Evolutionary conservation across 2,797 vertebrate species (phyloP).

Genomic region (Coccyzus lansbergi): DNA sequence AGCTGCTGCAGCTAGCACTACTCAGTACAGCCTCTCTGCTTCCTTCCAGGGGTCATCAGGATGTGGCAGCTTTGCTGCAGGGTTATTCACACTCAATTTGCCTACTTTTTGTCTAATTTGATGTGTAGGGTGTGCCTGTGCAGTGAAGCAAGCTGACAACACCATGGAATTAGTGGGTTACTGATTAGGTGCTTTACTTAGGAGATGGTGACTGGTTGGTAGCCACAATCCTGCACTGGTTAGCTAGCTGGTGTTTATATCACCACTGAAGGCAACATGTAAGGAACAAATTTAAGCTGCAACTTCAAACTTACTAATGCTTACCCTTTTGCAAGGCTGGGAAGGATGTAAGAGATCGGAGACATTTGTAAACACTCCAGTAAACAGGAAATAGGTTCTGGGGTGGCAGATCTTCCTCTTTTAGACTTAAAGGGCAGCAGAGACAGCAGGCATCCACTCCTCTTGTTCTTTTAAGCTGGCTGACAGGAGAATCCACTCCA

Average conservation of each 20-base stretch:
- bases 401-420: not conserved
- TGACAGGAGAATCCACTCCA: not conserved
- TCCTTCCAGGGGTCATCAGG: not conserved
- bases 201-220: not conserved
- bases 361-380: not conserved
- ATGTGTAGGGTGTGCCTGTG: fast-evolving
- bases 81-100: not conserved
- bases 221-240: fast-evolving
- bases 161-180: fast-evolving
- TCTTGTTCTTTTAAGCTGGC: not conserved
- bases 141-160: not conserved
- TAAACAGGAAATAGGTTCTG: not conserved
- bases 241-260: not conserved
- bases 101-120: not conserved
- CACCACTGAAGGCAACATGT: fast-evolving
- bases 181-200: not conserved
- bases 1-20: not conserved
- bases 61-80: not conserved
- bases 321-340: not conserved
- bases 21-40: not conserved
- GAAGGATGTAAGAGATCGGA: not conserved
- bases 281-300: not conserved
- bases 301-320: not conserved
- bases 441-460: not conserved
- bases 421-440: not conserved